A percentile compares a stretch with the other conserved stretches of the same genome.
Conservation (phyloP, 2,888 invertebrate species). For the Strigamia transsilvanica region DNA sequence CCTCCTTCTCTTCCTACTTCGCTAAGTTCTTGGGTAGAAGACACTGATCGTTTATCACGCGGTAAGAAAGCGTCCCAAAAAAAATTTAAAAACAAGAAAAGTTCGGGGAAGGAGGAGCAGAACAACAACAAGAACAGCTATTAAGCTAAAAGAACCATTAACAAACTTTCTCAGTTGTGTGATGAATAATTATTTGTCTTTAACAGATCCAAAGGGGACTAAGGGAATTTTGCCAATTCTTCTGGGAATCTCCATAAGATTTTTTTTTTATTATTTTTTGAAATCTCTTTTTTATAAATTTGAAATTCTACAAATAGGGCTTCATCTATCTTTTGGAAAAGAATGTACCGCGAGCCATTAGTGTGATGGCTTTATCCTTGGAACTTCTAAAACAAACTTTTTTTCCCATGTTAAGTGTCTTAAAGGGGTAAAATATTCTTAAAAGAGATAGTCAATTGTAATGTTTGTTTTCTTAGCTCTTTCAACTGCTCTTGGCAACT, state of each 20-base stretch:
- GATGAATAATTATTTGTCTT: conserved; percentile 48
- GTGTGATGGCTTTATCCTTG: conserved; percentile 18
- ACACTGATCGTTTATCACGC: conserved; percentile 35
- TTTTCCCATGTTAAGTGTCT: conserved; percentile 33
- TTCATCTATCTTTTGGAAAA: conserved; percentile 1
- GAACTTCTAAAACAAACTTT: conserved; percentile 4
- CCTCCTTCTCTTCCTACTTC: conserved; percentile 10
- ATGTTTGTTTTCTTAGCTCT: conserved; percentile 49
- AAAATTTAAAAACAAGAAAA: conserved; percentile 46
- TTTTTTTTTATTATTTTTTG: conserved; percentile 5
- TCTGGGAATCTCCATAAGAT: neutral
- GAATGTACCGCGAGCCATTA: neutral
- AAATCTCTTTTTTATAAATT: neutral
- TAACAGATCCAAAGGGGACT: conserved; percentile 20
- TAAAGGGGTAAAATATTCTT: conserved; percentile 37
- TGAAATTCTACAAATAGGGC: conserved; percentile 36
- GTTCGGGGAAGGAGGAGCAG: neutral
- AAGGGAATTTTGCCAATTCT: conserved; percentile 43
- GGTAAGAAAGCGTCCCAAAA: neutral
- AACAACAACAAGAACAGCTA: conserved; percentile 39
- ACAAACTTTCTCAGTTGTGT: conserved; percentile 30
- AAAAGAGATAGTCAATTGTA: conserved; percentile 46
- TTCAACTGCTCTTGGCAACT: conserved; percentile 26
- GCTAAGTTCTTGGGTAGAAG: conserved; percentile 35
- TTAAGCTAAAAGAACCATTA: conserved; percentile 34